Conservation (phyloP, 1,140 invertebrate species). For the Leptestheria dahalacensis region DNA sequence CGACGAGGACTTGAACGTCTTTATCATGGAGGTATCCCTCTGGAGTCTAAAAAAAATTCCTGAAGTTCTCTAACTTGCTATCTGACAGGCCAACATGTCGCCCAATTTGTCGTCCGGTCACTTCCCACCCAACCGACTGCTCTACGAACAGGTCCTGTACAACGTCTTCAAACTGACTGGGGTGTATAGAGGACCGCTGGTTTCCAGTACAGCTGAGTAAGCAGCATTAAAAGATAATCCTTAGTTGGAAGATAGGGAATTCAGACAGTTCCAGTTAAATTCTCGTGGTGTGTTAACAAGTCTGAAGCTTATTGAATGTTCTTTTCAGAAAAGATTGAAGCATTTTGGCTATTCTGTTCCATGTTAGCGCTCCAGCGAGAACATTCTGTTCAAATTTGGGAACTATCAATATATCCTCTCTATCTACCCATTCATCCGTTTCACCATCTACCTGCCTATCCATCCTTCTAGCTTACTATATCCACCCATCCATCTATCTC, state of each 20-base stretch:
- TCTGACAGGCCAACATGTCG: conserved; percentile 77
- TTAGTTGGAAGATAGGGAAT: too few relatives aligned
- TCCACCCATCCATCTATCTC: too few relatives aligned
- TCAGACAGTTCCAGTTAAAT: too few relatives aligned
- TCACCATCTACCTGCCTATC: too few relatives aligned
- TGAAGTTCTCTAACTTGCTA: conserved; percentile 1
- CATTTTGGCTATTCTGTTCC: too few relatives aligned
- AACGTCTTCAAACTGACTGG: conserved; percentile 72
- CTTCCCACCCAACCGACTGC: conserved; percentile 65
- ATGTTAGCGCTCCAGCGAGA: too few relatives aligned
- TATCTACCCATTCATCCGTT: too few relatives aligned
- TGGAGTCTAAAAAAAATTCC: background rate
- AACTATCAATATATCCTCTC: too few relatives aligned
- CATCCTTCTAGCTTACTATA: too few relatives aligned
- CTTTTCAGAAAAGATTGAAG: too few relatives aligned
- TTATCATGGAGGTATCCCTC: conserved; percentile 57
- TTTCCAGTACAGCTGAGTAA: conserved; percentile 7
- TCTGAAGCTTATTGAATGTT: too few relatives aligned
- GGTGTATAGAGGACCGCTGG: conserved; percentile 37
- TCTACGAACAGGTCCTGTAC: conserved; percentile 87
- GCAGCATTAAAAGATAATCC: background rate
- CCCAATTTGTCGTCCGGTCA: conserved; percentile 90
- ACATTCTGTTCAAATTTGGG: too few relatives aligned
- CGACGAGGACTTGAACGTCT: conserved; percentile 73
- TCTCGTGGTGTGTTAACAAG: background rate